Base-by-base conservation (phyloP, 2,113 vertebrate species). In the Noturus placidus region DNA sequence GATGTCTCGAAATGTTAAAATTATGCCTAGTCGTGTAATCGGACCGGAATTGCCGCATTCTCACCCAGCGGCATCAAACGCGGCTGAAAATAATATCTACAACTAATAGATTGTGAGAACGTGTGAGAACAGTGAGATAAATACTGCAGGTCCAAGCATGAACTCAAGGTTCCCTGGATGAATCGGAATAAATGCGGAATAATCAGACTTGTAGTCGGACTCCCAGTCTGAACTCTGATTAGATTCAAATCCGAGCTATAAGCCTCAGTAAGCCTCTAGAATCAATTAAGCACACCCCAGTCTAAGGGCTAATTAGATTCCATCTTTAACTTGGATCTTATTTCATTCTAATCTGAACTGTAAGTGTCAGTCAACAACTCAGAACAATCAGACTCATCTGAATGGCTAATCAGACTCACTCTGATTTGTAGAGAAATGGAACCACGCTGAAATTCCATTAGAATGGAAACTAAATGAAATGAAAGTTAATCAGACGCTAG, bases 11-110 rank as follows among this genome's bases (percentile, higher is more conserved):
- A 46, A 78, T 4, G 61, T 42, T 69, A 56, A 65, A 61, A 38
- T 54, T 83, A 50, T 46, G 10, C 27, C 33, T 11, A 54, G 72
- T 20, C 72, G 83, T 79, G 87, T 57, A 22, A 86, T 72, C 77
- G 59, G 70, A 90, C 87, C 59, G 65, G 84, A 88, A 88, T 13
- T 63, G 33, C 50, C 57, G 27, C 87, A 88, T 90, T 90, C 61
- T 35, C 20, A 79, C 14, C 56, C 14, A n/a, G 35, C 22, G 10
- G 84, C 25, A 25, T 52, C 25, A 14, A 46, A 46, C 14, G 22
- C 27, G 33, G 30, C 65, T 74, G 17, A 81, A 79, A 80, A 65
- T 54, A 80, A 38, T 35, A 67, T 54, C 46, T 38, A 38, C 20
- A 52, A 22, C 38, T 46, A n/a, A 42, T 25, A 33, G 50, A 74